phyloP scores from a whole-genome alignment of 2,797 vertebrate genomes.

The Lophura swinhoii region DNA sequence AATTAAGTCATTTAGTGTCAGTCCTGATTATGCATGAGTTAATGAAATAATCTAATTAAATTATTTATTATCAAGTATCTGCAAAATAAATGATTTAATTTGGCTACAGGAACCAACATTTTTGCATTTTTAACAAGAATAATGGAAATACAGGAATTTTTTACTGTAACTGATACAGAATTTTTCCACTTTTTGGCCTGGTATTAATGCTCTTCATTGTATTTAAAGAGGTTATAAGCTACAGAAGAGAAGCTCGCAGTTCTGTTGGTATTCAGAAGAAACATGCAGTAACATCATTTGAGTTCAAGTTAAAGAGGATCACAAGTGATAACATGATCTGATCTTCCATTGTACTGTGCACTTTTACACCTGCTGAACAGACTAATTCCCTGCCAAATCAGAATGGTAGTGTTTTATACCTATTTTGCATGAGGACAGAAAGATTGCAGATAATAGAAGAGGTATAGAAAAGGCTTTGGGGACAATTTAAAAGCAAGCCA shows the following conservation, averaged over 20 bases:
- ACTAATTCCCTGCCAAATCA: neutral
- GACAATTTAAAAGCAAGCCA: neutral
- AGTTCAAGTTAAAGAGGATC: neutral
- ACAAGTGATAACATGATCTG: neutral
- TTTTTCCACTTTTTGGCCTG: neutral
- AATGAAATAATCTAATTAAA: neutral
- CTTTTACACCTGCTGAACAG: neutral
- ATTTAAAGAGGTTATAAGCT: neutral
- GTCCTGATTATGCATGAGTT: neutral
- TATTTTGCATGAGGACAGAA: neutral
- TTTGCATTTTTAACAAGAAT: neutral
- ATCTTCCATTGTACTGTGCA: neutral
- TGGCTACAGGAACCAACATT: accelerated
- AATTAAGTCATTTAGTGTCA: neutral
- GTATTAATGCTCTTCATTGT: neutral
- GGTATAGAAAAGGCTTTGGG: neutral
- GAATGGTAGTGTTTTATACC: neutral
- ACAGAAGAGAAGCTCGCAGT: neutral
- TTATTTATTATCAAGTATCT: neutral
- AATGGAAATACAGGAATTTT: neutral
- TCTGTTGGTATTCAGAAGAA: neutral
- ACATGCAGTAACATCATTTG: neutral
- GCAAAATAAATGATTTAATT: neutral
- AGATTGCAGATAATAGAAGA: neutral
- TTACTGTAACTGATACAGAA: neutral